Base-by-base conservation (phyloP, 1,140 invertebrate species). In the Hycleus cichorii region DNA sequence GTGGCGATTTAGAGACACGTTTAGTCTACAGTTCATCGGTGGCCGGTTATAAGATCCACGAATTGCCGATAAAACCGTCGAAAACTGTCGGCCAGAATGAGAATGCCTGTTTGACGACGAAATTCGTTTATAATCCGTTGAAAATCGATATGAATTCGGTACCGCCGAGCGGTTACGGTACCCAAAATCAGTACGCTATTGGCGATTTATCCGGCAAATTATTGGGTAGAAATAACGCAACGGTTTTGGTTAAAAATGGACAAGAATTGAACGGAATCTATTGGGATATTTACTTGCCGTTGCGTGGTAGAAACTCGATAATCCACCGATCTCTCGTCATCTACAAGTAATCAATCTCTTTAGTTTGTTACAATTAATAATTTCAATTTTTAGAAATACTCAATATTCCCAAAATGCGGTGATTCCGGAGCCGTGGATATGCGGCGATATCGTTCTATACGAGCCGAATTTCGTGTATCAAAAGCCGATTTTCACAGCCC, bases 181-280 rank as follows among this genome's bases (percentile, higher is more conserved):
- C 91, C 3, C 89, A 91, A 72, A 90, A 96, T 73, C 86, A 91
- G 68, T 96, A 94, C 68, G 82, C 89, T 3, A 74, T 94, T 9
- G 92, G 93, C 0, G 93, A 97, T 75, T 74, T 98, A 3, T 90
- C 91, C 49, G 92, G 92, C 4, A 98, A 97, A 76, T 83, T 88
- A 49, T 83, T 88, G 64, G 81, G 79, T 7, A 78, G 85, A 40
- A 87, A 86, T 9, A 86, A 88, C 67, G 81, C 81, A 48, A 79
- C 84, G 18, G 79, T 81, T 61, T 77, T 87, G 32, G 73, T 89
- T 50, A 78, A 81, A 0, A 84, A 82, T 3, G 85, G 84, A 46
- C 82, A 83, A 11, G 87, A 88, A 73, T 74, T 89, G 3, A 86
- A 76, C 64, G 87, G 86, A 25, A 71, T 80, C 43, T 89, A 88